Percentiles rank a stretch among this genome's conserved stretches.
Evolutionary conservation across 2,113 vertebrate species (phyloP).

Genomic region (Heterotilapia buettikoferi): DNA sequence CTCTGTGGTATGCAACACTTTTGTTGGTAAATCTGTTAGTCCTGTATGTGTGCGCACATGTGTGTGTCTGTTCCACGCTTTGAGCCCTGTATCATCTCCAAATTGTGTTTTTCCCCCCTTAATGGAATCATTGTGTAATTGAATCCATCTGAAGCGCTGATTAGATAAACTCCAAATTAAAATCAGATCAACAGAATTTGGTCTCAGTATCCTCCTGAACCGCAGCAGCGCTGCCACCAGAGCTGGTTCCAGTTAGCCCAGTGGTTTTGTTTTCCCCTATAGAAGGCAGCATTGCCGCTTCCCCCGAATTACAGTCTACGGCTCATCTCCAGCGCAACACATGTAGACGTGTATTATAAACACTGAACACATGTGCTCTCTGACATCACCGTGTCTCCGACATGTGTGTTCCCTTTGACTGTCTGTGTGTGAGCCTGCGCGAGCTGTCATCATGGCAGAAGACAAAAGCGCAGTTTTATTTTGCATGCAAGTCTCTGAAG

Average conservation of each 20-base stretch:
- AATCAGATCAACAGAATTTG: constrained; percentile 58
- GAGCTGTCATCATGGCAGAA: background rate
- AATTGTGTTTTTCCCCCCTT: constrained; percentile 58
- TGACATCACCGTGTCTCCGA: constrained; percentile 41
- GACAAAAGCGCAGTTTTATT: background rate
- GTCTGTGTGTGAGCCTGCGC: background rate
- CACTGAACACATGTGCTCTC: constrained; percentile 50
- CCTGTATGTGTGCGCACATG: background rate
- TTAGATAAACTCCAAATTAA: constrained; percentile 70
- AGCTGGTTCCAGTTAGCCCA: constrained; percentile 47
- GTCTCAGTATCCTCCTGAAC: constrained; percentile 34
- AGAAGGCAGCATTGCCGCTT: constrained; percentile 37
- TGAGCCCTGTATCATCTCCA: constrained; percentile 42
- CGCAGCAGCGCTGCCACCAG: constrained; percentile 33
- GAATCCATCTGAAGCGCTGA: constrained; percentile 60
- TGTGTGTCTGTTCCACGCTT: constrained; percentile 14
- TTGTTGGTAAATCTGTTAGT: constrained; percentile 8
- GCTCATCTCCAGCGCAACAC: constrained; percentile 45
- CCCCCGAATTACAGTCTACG: constrained; percentile 36
- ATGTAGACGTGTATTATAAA: constrained; percentile 51
- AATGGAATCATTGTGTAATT: constrained; percentile 56
- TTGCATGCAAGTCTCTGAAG: constrained; percentile 2
- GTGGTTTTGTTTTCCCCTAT: constrained; percentile 1
- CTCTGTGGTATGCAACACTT: constrained; percentile 1
- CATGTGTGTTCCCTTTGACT: constrained; percentile 52